A percentile compares a stretch with the other conserved stretches of the same genome.
Evolutionary conservation across 2,797 vertebrate genomes (phyloP).

Genomic region (Delichon dasypus): DNA sequence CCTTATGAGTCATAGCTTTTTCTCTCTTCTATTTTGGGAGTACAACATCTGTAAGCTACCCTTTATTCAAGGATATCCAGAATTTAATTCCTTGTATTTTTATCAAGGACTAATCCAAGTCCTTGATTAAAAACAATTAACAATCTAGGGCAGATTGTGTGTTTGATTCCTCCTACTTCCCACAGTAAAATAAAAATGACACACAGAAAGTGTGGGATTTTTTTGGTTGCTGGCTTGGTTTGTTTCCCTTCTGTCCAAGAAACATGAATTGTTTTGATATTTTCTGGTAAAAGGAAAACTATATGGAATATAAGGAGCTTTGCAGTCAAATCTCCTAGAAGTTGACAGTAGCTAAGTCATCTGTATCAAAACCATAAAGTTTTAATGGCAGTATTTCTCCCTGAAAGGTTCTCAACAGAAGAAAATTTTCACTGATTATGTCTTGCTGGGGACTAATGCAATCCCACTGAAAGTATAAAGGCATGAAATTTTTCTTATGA

Average conservation of each 20-base stretch:
- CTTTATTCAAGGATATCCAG: conserved; percentile 19
- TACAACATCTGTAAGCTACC: conserved; percentile 3
- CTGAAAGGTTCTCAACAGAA: not conserved
- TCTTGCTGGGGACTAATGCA: not conserved
- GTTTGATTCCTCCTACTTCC: not conserved
- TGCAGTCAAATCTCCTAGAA: not conserved
- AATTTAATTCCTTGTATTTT: not conserved
- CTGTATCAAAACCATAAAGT: not conserved
- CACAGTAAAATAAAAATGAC: not conserved
- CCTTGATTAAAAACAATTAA: not conserved
- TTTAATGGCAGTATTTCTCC: not conserved
- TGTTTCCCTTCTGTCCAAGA: not conserved
- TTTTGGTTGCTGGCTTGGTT: not conserved
- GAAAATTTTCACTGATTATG: not conserved
- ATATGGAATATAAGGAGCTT: not conserved
- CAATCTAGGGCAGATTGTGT: not conserved
- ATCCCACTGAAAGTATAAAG: not conserved
- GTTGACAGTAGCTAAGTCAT: not conserved
- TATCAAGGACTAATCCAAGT: not conserved
- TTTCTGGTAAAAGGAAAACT: not conserved
- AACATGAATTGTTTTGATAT: not conserved
- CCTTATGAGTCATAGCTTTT: conserved; percentile 21
- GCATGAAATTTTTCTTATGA: not conserved
- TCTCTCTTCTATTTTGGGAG: conserved; percentile 8
- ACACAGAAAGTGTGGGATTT: fast-evolving